Evolutionary conservation across 2,113 vertebrate species (phyloP).

Genomic region (Gasterosteus nipponicus): DNA sequence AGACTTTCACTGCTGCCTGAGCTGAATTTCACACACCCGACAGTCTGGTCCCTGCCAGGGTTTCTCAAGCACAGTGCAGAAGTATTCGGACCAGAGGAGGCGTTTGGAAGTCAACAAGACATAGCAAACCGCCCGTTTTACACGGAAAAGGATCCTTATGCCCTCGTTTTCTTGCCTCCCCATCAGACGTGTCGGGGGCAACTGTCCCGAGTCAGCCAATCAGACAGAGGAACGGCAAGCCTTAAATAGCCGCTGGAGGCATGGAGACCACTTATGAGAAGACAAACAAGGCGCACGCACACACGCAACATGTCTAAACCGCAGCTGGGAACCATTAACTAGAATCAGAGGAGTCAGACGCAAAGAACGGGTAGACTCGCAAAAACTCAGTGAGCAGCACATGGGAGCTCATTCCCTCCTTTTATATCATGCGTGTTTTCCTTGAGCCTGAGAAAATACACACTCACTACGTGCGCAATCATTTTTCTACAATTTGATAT

Average conservation of each 20-base stretch:
- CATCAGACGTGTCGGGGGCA: slow-evolving; percentile 1
- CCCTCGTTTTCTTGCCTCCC: slow-evolving; percentile 1
- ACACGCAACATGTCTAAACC: slow-evolving; percentile 35
- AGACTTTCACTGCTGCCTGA: slow-evolving; percentile 20
- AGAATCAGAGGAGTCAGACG: slow-evolving; percentile 43
- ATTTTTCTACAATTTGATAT: background rate
- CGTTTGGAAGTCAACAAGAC: slow-evolving; percentile 8
- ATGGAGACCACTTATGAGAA: slow-evolving; percentile 17
- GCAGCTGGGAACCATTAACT: slow-evolving; percentile 80
- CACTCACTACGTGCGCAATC: background rate
- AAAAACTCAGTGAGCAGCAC: slow-evolving; percentile 41
- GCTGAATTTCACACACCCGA: slow-evolving; percentile 45
- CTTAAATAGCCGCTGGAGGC: slow-evolving; percentile 39
- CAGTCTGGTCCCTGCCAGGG: background rate
- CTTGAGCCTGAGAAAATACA: slow-evolving; percentile 8
- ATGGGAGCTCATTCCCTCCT: slow-evolving; percentile 11
- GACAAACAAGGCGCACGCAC: slow-evolving; percentile 35
- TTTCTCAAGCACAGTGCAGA: background rate
- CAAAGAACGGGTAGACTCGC: slow-evolving; percentile 41
- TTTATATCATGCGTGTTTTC: slow-evolving; percentile 20
- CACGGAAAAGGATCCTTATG: background rate
- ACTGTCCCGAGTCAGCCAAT: background rate
- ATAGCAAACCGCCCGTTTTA: background rate
- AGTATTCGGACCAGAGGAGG: background rate
- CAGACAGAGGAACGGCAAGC: slow-evolving; percentile 11